A percentile compares a stretch with the other conserved stretches of the same genome.
These are phyloP conservation scores for Leuctra nigra DNA, from an alignment of 2,888 invertebrate species.

Conservation along the genomic window DNA sequence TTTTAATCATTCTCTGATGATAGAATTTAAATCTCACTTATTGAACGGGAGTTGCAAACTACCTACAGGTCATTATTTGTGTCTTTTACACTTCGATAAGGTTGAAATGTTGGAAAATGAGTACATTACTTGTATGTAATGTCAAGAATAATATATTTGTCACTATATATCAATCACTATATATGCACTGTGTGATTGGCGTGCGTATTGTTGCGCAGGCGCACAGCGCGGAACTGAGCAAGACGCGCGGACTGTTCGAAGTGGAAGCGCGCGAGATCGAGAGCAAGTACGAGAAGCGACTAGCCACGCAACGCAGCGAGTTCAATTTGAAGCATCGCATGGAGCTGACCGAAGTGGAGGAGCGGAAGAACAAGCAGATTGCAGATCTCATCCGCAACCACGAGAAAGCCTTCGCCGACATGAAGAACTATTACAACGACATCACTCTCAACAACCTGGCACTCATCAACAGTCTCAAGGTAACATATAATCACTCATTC, in stretches of 20 bases:
- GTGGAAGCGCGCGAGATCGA: constrained; percentile 60
- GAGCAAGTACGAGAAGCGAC: constrained; percentile 66
- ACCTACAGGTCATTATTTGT: too few species aligned
- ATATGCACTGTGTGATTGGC: too few species aligned
- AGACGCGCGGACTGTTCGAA: constrained; percentile 57
- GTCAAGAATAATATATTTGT: too few species aligned
- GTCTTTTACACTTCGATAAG: too few species aligned
- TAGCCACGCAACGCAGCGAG: constrained; percentile 62
- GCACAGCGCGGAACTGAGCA: constrained; percentile 47
- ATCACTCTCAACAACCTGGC: constrained; percentile 90
- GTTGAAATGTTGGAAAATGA: too few species aligned
- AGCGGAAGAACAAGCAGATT: constrained; percentile 84
- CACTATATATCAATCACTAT: too few species aligned
- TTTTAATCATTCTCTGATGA: too few species aligned
- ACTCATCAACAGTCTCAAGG: constrained; percentile 82
- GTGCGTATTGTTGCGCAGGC: constrained; percentile 16
- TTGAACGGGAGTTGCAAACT: too few species aligned
- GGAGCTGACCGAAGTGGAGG: constrained; percentile 85
- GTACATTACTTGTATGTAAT: too few species aligned
- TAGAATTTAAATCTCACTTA: too few species aligned
- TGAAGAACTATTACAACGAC: constrained; percentile 93
- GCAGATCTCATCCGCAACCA: constrained; percentile 71
- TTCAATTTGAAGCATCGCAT: constrained; percentile 65
- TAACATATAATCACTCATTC: too few species aligned
- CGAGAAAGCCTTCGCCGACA: constrained; percentile 76